phyloP scores from a whole-genome alignment of 2,797 vertebrate species.

The Macroramphosus scolopax region DNA sequence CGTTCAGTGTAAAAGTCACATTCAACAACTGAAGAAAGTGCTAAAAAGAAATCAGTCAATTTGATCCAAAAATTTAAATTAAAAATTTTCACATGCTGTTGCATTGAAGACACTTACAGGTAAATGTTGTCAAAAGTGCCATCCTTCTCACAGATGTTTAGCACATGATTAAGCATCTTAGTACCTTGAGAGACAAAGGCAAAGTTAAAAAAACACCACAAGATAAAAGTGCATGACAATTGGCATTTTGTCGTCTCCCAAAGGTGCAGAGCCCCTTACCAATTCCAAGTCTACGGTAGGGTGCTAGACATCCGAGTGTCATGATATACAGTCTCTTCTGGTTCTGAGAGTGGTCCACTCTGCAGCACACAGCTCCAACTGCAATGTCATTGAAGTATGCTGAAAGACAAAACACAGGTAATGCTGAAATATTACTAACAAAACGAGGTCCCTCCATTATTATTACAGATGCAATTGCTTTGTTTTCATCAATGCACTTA shows the following conservation, averaged over 20 bases:
- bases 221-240: not conserved
- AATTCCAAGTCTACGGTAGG: slow-evolving; percentile 98
- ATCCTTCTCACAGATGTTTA: slow-evolving; percentile 99
- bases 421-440: slow-evolving; percentile 1
- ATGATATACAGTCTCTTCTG: slow-evolving; percentile 99
- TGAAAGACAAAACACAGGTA: slow-evolving; percentile 58
- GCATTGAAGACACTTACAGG: slow-evolving; percentile 94
- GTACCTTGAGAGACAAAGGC: slow-evolving; percentile 80
- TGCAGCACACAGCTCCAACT: slow-evolving; percentile 97
- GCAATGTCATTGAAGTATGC: slow-evolving; percentile 99
- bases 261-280: slow-evolving; percentile 73
- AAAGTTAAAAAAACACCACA: slow-evolving; percentile 6
- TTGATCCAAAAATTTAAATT: not conserved
- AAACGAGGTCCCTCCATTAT: not conserved
- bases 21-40: no score
- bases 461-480: not conserved
- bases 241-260: not conserved
- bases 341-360: slow-evolving; percentile 99
- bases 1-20: not conserved
- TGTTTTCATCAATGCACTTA: no score
- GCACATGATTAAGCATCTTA: slow-evolving; percentile 99
- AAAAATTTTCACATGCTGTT: not conserved
- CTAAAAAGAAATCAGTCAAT: no score
- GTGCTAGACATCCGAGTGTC: slow-evolving; percentile 98
- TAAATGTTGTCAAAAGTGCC: slow-evolving; percentile 99